These are phyloP conservation scores for Whitmania pigra DNA, from an alignment of 1,140 invertebrate genomes.

Conservation along the genomic window DNA sequence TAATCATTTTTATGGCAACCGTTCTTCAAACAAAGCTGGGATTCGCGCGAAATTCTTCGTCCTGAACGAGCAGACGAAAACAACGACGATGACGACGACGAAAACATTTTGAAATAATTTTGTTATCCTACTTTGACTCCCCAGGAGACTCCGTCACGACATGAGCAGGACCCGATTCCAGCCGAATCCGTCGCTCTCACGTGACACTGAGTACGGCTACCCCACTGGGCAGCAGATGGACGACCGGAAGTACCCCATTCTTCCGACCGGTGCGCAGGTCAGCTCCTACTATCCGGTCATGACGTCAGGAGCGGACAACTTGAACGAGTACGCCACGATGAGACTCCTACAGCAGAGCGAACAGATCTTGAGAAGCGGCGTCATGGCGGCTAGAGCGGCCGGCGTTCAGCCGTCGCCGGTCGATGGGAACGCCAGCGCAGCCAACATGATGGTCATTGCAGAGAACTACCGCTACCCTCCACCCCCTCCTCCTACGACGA, in stretches of 20 bases:
- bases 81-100: neutral
- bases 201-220: neutral
- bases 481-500: neutral
- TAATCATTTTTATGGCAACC: too few relatives aligned
- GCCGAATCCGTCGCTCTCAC: neutral
- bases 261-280: neutral
- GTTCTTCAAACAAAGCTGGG: too few relatives aligned
- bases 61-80: too few relatives aligned
- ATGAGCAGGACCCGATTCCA: neutral
- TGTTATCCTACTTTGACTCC: neutral
- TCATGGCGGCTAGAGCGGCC: neutral
- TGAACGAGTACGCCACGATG: constrained; percentile 11
- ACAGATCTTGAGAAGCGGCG: neutral
- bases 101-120: neutral
- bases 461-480: constrained; percentile 7
- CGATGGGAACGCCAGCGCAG: neutral
- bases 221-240: neutral
- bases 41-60: too few relatives aligned
- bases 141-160: constrained; percentile 1
- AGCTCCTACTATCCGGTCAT: neutral
- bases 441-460: constrained; percentile 5
- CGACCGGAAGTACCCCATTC: neutral
- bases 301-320: neutral
- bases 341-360: constrained; percentile 9
- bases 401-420: neutral